Evolutionary conservation across 2,888 invertebrate species (phyloP).

Genomic region (Epistrophella euchroma): DNA sequence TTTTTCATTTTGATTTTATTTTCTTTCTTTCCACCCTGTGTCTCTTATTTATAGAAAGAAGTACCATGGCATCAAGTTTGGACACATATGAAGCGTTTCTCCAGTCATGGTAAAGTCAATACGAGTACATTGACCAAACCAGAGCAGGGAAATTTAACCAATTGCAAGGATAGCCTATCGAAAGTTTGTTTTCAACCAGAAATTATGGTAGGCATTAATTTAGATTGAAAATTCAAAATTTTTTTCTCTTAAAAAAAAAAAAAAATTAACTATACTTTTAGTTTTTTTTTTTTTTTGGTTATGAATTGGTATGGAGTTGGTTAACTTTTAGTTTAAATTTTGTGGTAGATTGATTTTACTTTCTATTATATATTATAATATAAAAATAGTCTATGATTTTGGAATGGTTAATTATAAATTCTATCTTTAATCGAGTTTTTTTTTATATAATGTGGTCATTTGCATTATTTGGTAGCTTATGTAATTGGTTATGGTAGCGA

Average conservation of each 20-base stretch:
- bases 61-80: slow-evolving; percentile 83
- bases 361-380: neutral
- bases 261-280: neutral
- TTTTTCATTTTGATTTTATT: slow-evolving; percentile 60
- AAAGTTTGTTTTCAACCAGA: slow-evolving; percentile 75
- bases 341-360: slow-evolving; percentile 49
- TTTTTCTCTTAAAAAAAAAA: slow-evolving; percentile 4
- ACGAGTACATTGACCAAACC: slow-evolving; percentile 81
- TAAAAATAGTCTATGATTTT: neutral
- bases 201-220: slow-evolving; percentile 66
- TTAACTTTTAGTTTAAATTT: slow-evolving; percentile 12
- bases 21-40: slow-evolving; percentile 38
- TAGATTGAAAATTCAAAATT: slow-evolving; percentile 30
- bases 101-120: slow-evolving; percentile 82
- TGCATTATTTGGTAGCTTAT: slow-evolving; percentile 34
- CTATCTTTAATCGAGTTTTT: slow-evolving; percentile 33
- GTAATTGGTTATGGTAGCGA: slow-evolving; percentile 57
- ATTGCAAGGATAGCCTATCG: slow-evolving; percentile 73
- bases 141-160: slow-evolving; percentile 71
- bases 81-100: slow-evolving; percentile 83
- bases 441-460: slow-evolving; percentile 29
- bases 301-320: slow-evolving; percentile 36
- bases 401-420: slow-evolving; percentile 58
- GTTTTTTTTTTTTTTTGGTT: neutral
- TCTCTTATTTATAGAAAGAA: slow-evolving; percentile 79